These are phyloP conservation scores for Hyperoplus lanceolatus DNA, from an alignment of 2,797 vertebrate genomes.

Conservation along the genomic window DNA sequence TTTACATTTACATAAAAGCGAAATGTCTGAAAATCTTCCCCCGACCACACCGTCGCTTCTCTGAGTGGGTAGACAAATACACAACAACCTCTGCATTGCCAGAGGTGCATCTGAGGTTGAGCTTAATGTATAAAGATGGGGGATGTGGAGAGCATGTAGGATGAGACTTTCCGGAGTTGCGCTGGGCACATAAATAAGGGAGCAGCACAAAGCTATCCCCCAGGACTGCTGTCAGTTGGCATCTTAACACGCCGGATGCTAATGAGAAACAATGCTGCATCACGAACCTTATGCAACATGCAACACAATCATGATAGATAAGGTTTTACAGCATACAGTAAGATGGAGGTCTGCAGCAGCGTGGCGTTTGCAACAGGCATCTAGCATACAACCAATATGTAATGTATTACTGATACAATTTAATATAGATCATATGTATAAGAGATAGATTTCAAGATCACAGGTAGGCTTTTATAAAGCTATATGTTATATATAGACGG, in stretches of 20 bases:
- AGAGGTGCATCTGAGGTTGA: slow-evolving; percentile 81
- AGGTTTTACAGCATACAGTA: slow-evolving; percentile 54
- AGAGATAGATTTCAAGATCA: background rate
- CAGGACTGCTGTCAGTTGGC: slow-evolving; percentile 84
- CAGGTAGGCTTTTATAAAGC: background rate
- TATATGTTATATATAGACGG: background rate
- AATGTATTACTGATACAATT: background rate
- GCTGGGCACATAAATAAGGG: slow-evolving; percentile 80
- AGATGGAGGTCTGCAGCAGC: slow-evolving; percentile 42
- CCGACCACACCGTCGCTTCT: slow-evolving; percentile 54
- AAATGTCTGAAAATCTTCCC: slow-evolving; percentile 72
- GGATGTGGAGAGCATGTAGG: slow-evolving; percentile 79
- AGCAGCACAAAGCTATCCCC: slow-evolving; percentile 80
- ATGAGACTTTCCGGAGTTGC: slow-evolving; percentile 76
- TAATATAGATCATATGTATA: background rate
- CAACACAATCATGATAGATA: slow-evolving; percentile 73
- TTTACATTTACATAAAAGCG: slow-evolving; percentile 74
- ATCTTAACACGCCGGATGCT: slow-evolving; percentile 79
- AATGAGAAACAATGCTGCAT: slow-evolving; percentile 83
- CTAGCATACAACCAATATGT: background rate
- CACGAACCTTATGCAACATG: slow-evolving; percentile 81
- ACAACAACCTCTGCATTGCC: slow-evolving; percentile 76
- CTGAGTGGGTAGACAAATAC: slow-evolving; percentile 77
- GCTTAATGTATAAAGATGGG: slow-evolving; percentile 83
- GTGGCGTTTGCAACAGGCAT: slow-evolving; percentile 15